Percentiles rank a stretch among this genome's conserved stretches.
These are phyloP conservation scores for Bellardia bayeri DNA, from an alignment of 2,888 invertebrate genomes.

Conservation along the genomic window DNA sequence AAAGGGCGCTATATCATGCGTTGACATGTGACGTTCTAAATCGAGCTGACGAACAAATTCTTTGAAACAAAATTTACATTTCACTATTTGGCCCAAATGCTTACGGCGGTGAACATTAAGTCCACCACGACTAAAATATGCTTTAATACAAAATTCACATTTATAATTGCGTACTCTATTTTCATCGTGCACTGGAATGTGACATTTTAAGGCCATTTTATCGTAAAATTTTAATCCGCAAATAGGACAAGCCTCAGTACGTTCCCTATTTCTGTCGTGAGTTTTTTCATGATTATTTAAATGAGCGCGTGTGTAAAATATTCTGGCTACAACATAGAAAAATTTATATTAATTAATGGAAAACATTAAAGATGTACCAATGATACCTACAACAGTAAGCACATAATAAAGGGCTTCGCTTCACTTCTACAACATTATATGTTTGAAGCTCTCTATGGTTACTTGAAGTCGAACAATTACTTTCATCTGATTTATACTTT, in stretches of 20 bases:
- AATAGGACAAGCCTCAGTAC: background rate
- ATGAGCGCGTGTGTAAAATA: background rate
- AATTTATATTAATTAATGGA: background rate
- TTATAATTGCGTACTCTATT: conserved; percentile 33
- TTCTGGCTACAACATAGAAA: background rate
- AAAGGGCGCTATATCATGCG: background rate
- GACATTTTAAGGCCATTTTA: background rate
- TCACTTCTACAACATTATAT: background rate
- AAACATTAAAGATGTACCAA: no score
- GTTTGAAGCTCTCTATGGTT: no score
- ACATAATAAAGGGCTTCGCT: conserved; percentile 6
- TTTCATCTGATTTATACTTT: background rate
- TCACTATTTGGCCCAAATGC: conserved; percentile 41
- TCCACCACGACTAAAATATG: conserved; percentile 22
- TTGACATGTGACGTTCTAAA: conserved; percentile 27
- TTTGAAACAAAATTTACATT: conserved; percentile 36
- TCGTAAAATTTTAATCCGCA: conserved; percentile 30
- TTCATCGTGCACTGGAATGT: conserved; percentile 30
- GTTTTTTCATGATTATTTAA: conserved; percentile 31
- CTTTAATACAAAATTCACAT: conserved; percentile 54
- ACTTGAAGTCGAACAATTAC: no score
- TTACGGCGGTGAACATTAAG: conserved; percentile 43
- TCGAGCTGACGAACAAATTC: conserved; percentile 32
- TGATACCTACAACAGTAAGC: conserved; percentile 32
- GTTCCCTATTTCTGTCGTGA: conserved; percentile 1